Evolutionary conservation across 2,113 vertebrate genomes (phyloP).

Genomic region (Alethe castanea): DNA sequence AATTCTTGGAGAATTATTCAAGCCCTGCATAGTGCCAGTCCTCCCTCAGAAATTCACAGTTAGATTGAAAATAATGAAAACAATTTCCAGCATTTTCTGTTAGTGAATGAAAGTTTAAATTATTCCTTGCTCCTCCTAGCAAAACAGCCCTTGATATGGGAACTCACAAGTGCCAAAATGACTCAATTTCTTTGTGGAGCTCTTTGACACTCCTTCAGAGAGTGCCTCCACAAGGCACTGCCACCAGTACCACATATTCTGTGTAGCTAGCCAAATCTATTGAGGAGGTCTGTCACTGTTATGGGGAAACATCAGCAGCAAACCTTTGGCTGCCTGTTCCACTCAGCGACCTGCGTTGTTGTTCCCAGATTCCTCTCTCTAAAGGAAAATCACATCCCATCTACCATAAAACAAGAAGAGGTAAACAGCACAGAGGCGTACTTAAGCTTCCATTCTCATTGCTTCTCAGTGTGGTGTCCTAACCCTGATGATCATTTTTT

Average conservation of each 20-base stretch:
- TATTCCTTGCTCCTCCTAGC: neutral
- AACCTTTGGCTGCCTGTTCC: neutral
- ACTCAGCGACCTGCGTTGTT: rapidly evolving
- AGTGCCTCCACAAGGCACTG: rapidly evolving
- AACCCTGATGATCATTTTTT: neutral
- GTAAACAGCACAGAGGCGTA: neutral
- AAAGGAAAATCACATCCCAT: neutral
- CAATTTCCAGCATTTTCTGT: neutral
- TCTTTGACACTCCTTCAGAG: neutral
- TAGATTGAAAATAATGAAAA: neutral
- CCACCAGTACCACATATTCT: rapidly evolving
- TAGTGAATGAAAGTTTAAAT: neutral
- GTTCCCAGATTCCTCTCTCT: neutral
- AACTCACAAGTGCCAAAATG: neutral
- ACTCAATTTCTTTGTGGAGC: neutral
- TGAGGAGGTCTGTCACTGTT: neutral
- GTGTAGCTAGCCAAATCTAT: neutral
- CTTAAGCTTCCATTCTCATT: neutral
- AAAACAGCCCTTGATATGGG: neutral
- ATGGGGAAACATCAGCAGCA: neutral
- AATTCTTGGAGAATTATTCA: neutral
- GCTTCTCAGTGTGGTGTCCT: neutral
- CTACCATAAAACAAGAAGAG: neutral
- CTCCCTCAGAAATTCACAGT: neutral
- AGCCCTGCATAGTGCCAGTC: neutral